Evolutionary conservation across 2,113 vertebrate species (phyloP).

Genomic region (Rhinolophus ferrumequinum): DNA sequence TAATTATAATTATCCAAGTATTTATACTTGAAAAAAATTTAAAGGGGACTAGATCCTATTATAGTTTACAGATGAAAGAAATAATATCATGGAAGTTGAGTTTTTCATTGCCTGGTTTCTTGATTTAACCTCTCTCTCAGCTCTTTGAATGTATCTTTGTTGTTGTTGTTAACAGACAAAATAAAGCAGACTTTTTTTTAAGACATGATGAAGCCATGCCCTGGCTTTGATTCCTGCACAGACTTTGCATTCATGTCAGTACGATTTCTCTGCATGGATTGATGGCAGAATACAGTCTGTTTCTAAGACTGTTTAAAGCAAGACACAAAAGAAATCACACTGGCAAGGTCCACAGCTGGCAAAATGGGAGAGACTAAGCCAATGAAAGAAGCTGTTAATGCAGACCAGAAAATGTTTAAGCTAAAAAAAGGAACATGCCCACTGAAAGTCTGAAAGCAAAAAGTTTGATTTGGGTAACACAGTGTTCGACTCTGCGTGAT

Average conservation of each 20-base stretch:
- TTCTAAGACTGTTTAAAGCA: conserved; percentile 73
- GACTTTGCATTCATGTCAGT: conserved; percentile 51
- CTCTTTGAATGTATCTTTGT: conserved; percentile 54
- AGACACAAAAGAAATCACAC: conserved; percentile 72
- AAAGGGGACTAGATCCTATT: neutral
- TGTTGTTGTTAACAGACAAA: conserved; percentile 73
- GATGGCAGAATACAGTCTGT: conserved; percentile 59
- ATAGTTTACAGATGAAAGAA: conserved; percentile 55
- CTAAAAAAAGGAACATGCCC: conserved; percentile 72
- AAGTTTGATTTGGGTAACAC: conserved; percentile 75
- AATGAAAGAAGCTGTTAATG: conserved; percentile 66
- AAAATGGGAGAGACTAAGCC: conserved; percentile 58
- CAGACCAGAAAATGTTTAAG: conserved; percentile 67
- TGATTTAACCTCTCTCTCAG: conserved; percentile 63
- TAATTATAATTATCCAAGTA: conserved; percentile 24
- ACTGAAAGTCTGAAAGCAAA: conserved; percentile 65
- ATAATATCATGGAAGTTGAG: conserved; percentile 15
- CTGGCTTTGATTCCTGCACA: conserved; percentile 65
- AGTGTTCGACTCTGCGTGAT: conserved; percentile 58
- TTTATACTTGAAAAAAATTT: conserved; percentile 7
- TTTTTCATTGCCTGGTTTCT: conserved; percentile 58
- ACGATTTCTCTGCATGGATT: conserved; percentile 72
- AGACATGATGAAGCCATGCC: conserved; percentile 61
- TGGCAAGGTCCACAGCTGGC: conserved; percentile 59
- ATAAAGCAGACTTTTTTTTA: conserved; percentile 60